Percentiles rank a stretch among this genome's conserved stretches.
Evolutionary conservation across 2,113 vertebrate species (phyloP).

Genomic region (Lipotes vexillifer): DNA sequence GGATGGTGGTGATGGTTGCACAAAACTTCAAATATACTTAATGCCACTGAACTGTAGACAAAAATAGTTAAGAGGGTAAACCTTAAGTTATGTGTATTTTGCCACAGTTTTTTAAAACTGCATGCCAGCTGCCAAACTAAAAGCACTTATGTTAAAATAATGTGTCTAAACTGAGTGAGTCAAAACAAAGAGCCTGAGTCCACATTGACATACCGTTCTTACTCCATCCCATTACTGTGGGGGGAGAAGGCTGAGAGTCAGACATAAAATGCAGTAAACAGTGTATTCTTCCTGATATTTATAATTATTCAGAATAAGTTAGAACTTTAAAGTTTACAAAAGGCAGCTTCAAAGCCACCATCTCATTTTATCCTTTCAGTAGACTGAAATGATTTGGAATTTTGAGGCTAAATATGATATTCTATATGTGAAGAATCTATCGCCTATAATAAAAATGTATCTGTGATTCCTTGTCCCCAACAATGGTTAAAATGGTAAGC

Average conservation of each 20-base stretch:
- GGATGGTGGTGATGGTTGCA: background rate
- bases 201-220: constrained; percentile 26
- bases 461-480: background rate
- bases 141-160: constrained; percentile 61
- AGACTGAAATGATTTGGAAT: background rate
- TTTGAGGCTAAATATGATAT: constrained; percentile 2
- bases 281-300: background rate
- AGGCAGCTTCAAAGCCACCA: background rate
- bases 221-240: background rate
- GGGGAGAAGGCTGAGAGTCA: background rate
- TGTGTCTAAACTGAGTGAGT: constrained; percentile 30
- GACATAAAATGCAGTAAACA: background rate
- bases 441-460: background rate
- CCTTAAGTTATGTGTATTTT: background rate
- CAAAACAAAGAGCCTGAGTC: constrained; percentile 35
- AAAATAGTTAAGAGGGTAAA: background rate
- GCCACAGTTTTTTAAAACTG: constrained; percentile 27
- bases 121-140: constrained; percentile 58
- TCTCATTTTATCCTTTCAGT: background rate
- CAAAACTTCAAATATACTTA: background rate
- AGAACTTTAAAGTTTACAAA: constrained; percentile 23
- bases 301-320: background rate
- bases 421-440: background rate
- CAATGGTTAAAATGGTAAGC: background rate
- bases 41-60: background rate